phyloP scores from a whole-genome alignment of 2,888 invertebrate species.

The Acanthacorydalis orientalis region DNA sequence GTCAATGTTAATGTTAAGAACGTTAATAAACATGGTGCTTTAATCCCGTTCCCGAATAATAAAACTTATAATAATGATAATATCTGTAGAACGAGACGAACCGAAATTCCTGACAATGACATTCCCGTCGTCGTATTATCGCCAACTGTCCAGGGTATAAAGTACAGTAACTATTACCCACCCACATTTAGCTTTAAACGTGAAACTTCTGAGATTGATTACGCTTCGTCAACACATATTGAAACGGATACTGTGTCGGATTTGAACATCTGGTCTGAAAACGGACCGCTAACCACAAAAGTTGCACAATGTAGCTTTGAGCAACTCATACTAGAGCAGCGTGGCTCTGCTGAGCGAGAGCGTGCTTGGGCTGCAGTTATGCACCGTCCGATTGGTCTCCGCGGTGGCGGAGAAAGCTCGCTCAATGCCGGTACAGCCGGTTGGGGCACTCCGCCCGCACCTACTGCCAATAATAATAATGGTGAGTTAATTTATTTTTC shows the following conservation, averaged over 20 bases:
- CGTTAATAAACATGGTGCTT: constrained; percentile 25
- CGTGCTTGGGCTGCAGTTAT: constrained; percentile 8
- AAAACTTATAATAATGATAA: not conserved
- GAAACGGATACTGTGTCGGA: constrained; percentile 1
- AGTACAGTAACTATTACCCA: constrained; percentile 8
- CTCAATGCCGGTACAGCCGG: constrained; percentile 56
- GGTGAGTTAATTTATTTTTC: constrained; percentile 22
- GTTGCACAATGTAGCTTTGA: constrained; percentile 26
- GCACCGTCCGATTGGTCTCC: constrained; percentile 39
- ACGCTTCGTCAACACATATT: constrained; percentile 6
- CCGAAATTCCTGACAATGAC: constrained; percentile 6
- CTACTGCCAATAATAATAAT: constrained; percentile 41
- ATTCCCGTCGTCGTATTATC: constrained; percentile 8
- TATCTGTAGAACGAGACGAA: not conserved
- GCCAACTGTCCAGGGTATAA: constrained; percentile 8
- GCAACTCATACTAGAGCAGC: constrained; percentile 28
- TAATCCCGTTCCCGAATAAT: constrained; percentile 17
- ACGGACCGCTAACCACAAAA: constrained; percentile 9
- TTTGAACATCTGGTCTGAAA: constrained; percentile 9
- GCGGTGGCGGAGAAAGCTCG: constrained; percentile 69
- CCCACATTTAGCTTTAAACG: constrained; percentile 7
- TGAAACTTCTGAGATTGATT: constrained; percentile 4
- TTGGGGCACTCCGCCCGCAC: constrained; percentile 61
- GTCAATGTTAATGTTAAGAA: constrained; percentile 13
- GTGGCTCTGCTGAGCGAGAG: constrained; percentile 11